phyloP scores from a whole-genome alignment of 37 sponge, comb jelly and placozoan genomes.

The Chondrilla cf. caribensis region DNA sequence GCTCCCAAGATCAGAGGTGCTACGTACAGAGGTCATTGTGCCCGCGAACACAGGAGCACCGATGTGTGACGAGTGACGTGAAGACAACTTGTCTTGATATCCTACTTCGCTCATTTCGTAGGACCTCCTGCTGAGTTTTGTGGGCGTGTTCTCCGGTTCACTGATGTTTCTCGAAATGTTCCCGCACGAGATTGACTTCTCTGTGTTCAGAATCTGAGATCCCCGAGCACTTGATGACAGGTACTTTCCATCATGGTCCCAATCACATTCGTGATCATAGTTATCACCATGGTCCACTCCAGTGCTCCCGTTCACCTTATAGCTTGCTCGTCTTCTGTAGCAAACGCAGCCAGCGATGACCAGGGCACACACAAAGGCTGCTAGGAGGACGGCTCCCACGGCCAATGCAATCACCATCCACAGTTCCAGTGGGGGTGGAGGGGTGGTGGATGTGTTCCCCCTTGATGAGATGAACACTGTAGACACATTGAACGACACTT shows the following conservation, averaged over 20 bases:
- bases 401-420: neutral
- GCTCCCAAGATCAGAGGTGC: conserved; percentile 12
- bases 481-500: neutral
- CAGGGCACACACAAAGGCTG: neutral
- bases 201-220: neutral
- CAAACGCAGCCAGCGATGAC: neutral
- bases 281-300: neutral
- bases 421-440: neutral
- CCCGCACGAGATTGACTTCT: neutral
- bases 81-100: neutral
- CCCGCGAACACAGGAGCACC: neutral
- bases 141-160: neutral
- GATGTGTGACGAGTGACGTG: neutral
- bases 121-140: neutral
- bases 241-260: conserved; percentile 12
- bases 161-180: neutral
- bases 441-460: neutral
- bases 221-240: too few species aligned
- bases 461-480: neutral
- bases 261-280: neutral
- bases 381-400: neutral
- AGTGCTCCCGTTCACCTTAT: neutral
- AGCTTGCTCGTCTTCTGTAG: neutral
- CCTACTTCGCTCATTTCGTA: neutral
- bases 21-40: neutral